phyloP scores from a whole-genome alignment of 2,888 invertebrate species.

The Thereva nobilitata region DNA sequence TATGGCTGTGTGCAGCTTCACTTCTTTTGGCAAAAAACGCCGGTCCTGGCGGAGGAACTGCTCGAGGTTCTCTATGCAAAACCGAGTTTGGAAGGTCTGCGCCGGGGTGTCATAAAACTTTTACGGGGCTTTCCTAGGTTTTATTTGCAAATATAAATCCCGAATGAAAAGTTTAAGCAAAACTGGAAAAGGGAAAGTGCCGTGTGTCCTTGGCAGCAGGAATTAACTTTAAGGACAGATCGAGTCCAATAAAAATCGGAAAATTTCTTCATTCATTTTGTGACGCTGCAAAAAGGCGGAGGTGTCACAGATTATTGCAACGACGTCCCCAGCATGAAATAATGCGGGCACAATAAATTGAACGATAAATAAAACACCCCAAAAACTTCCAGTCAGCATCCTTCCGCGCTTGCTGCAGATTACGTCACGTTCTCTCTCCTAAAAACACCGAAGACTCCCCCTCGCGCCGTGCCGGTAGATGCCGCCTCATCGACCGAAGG shows the following conservation, averaged over 20 bases:
- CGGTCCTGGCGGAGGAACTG: too few species aligned
- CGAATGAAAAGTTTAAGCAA: too few species aligned
- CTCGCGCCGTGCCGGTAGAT: conserved; percentile 2
- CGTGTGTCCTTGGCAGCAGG: background rate
- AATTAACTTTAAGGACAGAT: conserved; percentile 1
- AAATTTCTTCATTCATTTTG: background rate
- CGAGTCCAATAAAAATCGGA: background rate
- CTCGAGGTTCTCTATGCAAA: too few species aligned
- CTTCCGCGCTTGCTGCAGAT: background rate
- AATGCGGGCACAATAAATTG: conserved; percentile 30
- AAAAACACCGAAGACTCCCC: background rate
- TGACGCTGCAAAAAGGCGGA: conserved; percentile 18
- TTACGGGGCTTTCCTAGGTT: too few species aligned
- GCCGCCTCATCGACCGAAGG: background rate
- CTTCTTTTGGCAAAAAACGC: too few species aligned
- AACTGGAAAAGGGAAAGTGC: too few species aligned
- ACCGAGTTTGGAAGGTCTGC: too few species aligned
- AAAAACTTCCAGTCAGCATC: conserved; percentile 28
- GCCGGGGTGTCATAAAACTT: too few species aligned
- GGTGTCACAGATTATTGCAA: conserved; percentile 29
- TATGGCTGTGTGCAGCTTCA: too few species aligned
- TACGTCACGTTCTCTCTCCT: conserved; percentile 12
- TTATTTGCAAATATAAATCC: too few species aligned
- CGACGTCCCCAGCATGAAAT: conserved; percentile 21
- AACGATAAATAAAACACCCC: conserved; percentile 29